Evolutionary conservation across 2,113 vertebrate genomes (phyloP).

Genomic region (Lasiurus cinereus): DNA sequence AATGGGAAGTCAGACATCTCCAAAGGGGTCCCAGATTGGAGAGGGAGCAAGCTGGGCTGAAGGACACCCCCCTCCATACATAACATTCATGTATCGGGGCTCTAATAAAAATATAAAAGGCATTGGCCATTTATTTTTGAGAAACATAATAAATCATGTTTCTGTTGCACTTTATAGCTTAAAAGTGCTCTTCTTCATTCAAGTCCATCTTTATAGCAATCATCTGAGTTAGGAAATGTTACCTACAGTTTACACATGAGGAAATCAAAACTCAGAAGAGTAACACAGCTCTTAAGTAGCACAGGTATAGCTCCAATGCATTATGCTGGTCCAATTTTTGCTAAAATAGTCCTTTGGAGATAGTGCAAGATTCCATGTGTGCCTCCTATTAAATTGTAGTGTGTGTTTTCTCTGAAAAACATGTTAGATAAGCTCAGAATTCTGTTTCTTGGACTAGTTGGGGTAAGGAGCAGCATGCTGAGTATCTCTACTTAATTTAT

Average conservation of each 20-base stretch:
- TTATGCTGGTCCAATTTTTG: neutral
- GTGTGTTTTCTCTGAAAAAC: neutral
- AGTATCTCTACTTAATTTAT: neutral
- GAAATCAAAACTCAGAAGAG: neutral
- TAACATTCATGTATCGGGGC: too few species aligned
- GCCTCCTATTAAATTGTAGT: neutral
- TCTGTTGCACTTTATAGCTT: neutral
- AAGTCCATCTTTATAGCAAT: neutral
- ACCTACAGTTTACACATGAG: neutral
- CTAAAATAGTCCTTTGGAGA: neutral
- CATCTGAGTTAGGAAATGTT: neutral
- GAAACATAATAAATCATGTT: neutral
- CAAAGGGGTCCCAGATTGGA: too few species aligned
- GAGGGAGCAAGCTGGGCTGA: too few species aligned
- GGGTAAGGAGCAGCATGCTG: neutral
- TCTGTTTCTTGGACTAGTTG: neutral
- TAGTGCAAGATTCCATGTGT: neutral
- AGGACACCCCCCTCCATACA: too few species aligned
- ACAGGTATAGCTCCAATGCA: rapidly evolving
- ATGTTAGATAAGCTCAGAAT: neutral
- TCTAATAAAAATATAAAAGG: neutral
- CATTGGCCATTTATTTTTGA: neutral
- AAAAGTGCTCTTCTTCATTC: neutral
- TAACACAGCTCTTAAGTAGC: neutral
- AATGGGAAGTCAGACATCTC: too few species aligned